Base-by-base conservation (phyloP, 1,140 invertebrate genomes). In the Coenobita brevimanus region DNA sequence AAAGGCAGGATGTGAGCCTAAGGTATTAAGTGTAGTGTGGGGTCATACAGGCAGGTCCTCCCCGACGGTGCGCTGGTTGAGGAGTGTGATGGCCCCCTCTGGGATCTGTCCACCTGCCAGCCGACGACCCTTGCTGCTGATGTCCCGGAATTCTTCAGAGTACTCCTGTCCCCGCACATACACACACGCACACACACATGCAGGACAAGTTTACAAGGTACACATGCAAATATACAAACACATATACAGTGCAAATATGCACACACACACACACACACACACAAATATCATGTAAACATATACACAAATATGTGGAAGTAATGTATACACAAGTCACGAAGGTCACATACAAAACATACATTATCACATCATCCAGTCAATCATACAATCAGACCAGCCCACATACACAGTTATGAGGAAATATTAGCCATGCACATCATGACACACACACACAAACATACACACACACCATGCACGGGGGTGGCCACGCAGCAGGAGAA, bases 81-180 rank as follows among this genome's bases (percentile, higher is more conserved):
- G 98, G 91, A 99, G 95, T 82, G 97, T 99, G 93, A 99, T 99
- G 92, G 96, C 96, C 88, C 97, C 97, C 91, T 97, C 96, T 89
- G 96, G 96, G 91, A 60, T 89, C 89, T 90, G 96, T 95, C 93
- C 97, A 96, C 95, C 98, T 98, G 91, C 96, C 46, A 50, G 46
- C 96, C 94, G 97, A 71, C 87, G 97, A 92, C 97, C 96, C 94
- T 98, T 98, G 50, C 92, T 92, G 88, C 93, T 93, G 94, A 98
- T 98, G 93, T 98, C 97, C 91, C 97, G 95, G 94, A 98, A 98
- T 93, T 98, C 97, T 94, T 98, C 97, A 90, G 96, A 97, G 94
- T 98, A 98, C 94, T 98, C 97, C 97, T 98, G 94, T 92, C 92
- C 85, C 50, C 82, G 78, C 82, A 82, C 46, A 71, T 50, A 30